Evolutionary conservation across 1,140 invertebrate genomes (phyloP).

Genomic region (Drosophila aff.): DNA sequence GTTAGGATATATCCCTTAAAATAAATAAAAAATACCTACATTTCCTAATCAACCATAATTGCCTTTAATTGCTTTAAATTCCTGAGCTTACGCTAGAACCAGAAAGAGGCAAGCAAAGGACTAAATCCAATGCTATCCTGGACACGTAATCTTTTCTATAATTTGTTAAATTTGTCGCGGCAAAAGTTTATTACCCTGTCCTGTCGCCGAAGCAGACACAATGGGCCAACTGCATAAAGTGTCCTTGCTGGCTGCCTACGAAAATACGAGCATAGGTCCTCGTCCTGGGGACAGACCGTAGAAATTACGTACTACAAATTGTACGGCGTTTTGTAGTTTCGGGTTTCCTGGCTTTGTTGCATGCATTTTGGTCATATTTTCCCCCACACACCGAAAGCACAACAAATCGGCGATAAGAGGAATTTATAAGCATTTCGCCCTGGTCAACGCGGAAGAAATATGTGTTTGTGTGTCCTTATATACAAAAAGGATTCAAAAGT

Average conservation of each 20-base stretch:
- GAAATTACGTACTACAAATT: constrained; percentile 80
- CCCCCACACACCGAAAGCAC: background rate
- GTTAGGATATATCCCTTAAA: background rate
- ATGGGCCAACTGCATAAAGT: constrained; percentile 76
- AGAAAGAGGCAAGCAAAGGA: background rate
- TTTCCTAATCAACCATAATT: constrained; percentile 44
- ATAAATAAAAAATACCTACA: background rate
- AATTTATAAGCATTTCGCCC: constrained; percentile 72
- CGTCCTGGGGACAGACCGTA: constrained; percentile 22
- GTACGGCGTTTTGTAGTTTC: constrained; percentile 42
- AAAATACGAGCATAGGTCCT: background rate
- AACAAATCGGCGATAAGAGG: constrained; percentile 73
- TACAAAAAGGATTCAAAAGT: constrained; percentile 68
- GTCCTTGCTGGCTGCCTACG: constrained; percentile 55
- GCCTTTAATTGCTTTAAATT: constrained; percentile 74
- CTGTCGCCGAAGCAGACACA: constrained; percentile 68
- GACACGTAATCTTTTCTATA: constrained; percentile 81
- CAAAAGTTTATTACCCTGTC: constrained; percentile 79
- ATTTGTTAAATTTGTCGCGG: constrained; percentile 82
- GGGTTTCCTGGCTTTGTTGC: constrained; percentile 39
- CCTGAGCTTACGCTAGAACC: background rate
- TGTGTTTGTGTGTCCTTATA: constrained; percentile 33
- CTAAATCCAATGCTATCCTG: constrained; percentile 24
- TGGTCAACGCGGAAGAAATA: constrained; percentile 58
- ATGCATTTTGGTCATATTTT: constrained; percentile 75